Base-by-base conservation (phyloP, 2,888 invertebrate genomes). In the Tachina lurida region DNA sequence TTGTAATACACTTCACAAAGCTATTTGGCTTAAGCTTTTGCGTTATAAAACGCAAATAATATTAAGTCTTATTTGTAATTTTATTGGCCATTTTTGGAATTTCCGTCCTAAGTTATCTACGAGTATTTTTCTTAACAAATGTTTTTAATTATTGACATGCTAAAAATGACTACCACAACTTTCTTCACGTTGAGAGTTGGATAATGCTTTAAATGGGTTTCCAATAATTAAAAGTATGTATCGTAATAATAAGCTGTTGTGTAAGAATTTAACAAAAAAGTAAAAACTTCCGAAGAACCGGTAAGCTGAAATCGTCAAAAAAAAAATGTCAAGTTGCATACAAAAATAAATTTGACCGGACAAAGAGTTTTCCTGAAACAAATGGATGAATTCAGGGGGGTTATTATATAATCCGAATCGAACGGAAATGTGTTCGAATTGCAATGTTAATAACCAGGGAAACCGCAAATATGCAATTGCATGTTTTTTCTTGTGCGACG, bases 1-100 rank as follows among this genome's bases (percentile, higher is more conserved):
- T 75, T 62, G 45, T 70, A 75, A 75, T 68, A 68, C 68, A 68
- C 43, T 84, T 52, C 47, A 74, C 75, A 79, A 31, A 74, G 41
- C 49, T 74, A 70, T 70, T 75, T 63, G 75, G 63, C 70, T 65
- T 76, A 71, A 76, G n/a, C 31, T 5, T 31, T 31, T 63, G 82
- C 54, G 62, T 75, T 70, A 75, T 63, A 58, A 67, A 60, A 82
- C 47, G 56, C 75, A 45, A 75, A 62, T 75, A 31, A 62, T 63
- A 47, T 45, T 65, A 41, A 17, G 10, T 47, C 31, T 60, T 78
- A 54, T 70, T 58, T 68, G 15, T 62, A 68, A 54, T 17, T 74
- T 60, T 67, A 68, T 67, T 47, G n/a, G 22, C 47, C 58, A 49
- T 45, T 56, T 75, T 79, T 56, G 54, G 45, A 71, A 65, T 67